Percentiles rank a stretch among this genome's conserved stretches.
Evolutionary conservation across 2,888 invertebrate genomes (phyloP).

Genomic region (Diplolepis rosae): DNA sequence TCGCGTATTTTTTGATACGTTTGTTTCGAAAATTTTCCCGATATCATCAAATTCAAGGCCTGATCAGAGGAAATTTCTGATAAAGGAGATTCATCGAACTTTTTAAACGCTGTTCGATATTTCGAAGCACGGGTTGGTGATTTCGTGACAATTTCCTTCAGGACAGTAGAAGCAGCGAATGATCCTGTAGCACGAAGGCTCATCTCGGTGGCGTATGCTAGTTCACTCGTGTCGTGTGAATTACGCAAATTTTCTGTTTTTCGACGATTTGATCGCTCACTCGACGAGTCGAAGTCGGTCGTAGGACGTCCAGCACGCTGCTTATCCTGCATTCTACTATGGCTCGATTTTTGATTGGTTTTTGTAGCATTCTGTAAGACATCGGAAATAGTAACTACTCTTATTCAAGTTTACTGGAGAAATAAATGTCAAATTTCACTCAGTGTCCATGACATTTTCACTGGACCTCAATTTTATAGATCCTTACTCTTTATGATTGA

Average conservation of each 20-base stretch:
- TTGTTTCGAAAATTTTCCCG: constrained; percentile 20
- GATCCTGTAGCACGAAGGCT: not conserved
- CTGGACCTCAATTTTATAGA: too few relatives aligned
- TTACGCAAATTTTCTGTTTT: not conserved
- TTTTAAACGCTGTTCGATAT: not conserved
- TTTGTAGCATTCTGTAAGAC: too few relatives aligned
- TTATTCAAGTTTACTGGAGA: too few relatives aligned
- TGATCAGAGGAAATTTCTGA: not conserved
- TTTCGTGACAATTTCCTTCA: not conserved
- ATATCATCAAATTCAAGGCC: not conserved
- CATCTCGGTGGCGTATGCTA: constrained; percentile 17
- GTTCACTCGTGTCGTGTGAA: not conserved
- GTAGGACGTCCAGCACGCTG: not conserved
- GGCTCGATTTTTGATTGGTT: too few relatives aligned
- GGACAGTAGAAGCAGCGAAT: not conserved
- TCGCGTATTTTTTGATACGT: not conserved
- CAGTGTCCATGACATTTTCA: too few relatives aligned
- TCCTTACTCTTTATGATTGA: too few relatives aligned
- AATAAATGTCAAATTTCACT: too few relatives aligned
- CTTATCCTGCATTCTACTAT: not conserved
- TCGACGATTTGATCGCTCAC: too few relatives aligned
- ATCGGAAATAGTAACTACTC: too few relatives aligned
- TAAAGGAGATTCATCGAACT: not conserved
- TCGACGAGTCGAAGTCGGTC: not conserved
- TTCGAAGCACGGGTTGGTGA: not conserved